Evolutionary conservation across 1,140 invertebrate genomes (phyloP).

Genomic region (Cydia splendana): DNA sequence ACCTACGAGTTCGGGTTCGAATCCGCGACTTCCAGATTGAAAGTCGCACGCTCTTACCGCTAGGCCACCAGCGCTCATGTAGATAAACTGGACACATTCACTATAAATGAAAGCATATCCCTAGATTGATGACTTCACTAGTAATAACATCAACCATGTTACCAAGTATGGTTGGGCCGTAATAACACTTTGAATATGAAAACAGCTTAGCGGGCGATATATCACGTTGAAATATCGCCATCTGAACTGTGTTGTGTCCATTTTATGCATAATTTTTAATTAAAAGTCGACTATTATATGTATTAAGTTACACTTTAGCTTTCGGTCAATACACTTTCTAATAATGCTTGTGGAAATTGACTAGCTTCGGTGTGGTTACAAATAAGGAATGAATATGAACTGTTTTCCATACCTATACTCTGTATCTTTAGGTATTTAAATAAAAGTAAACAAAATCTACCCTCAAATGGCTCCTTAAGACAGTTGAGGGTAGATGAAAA

Average conservation of each 20-base stretch:
- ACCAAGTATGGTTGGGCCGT: background rate
- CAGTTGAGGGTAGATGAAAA: too few relatives aligned
- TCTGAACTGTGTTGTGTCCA: background rate
- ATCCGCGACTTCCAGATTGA: too few relatives aligned
- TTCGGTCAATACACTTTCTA: background rate
- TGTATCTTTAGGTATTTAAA: too few relatives aligned
- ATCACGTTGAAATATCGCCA: background rate
- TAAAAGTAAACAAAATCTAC: too few relatives aligned
- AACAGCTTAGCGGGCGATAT: background rate
- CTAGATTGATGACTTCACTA: background rate
- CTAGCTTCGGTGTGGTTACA: too few relatives aligned
- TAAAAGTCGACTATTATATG: background rate
- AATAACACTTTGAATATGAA: constrained; percentile 4
- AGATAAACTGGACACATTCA: too few relatives aligned
- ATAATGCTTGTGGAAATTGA: background rate
- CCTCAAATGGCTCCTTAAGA: too few relatives aligned
- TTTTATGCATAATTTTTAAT: constrained; percentile 16
- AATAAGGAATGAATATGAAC: too few relatives aligned
- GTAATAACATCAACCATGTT: constrained; percentile 12
- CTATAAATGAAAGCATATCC: background rate
- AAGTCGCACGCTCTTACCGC: too few relatives aligned
- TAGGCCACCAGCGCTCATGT: too few relatives aligned
- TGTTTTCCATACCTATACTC: too few relatives aligned
- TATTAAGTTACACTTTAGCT: background rate
- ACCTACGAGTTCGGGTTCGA: too few relatives aligned